A percentile compares a stretch with the other conserved stretches of the same genome.
phyloP scores from a whole-genome alignment of 2,888 invertebrate species.

The Tenodera sinensis region DNA sequence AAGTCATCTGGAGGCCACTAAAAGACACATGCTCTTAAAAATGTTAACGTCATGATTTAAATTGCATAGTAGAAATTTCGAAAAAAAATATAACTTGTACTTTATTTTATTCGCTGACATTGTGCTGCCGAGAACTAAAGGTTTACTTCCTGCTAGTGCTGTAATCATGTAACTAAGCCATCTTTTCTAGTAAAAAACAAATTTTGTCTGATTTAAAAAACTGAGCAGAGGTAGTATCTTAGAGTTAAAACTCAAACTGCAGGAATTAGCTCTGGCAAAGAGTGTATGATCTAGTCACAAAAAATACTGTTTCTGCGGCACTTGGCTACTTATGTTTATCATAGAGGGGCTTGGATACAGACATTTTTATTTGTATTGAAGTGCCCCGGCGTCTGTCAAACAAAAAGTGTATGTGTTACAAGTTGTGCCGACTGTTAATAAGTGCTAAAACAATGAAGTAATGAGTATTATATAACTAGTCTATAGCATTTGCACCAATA shows the following conservation, averaged over 20 bases:
- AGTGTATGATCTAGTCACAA: neutral
- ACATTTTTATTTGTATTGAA: neutral
- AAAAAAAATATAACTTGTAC: too few relatives aligned
- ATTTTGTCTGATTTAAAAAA: neutral
- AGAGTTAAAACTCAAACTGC: neutral
- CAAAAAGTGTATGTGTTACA: neutral
- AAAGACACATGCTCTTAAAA: too few relatives aligned
- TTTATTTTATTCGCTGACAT: too few relatives aligned
- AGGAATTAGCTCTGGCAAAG: neutral
- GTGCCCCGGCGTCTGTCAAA: neutral
- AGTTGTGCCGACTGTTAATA: too few relatives aligned
- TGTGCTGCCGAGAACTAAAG: too few relatives aligned
- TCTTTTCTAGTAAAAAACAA: too few relatives aligned
- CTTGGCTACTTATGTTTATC: neutral
- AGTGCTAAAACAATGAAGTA: neutral
- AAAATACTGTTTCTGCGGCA: neutral
- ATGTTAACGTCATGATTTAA: too few relatives aligned
- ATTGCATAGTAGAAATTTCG: too few relatives aligned
- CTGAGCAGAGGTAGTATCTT: neutral
- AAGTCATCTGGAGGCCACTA: too few relatives aligned
- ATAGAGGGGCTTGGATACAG: neutral
- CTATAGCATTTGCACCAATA: neutral
- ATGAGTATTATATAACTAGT: slow-evolving; percentile 5
- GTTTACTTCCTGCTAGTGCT: too few relatives aligned
- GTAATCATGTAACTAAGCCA: too few relatives aligned